phyloP scores from a whole-genome alignment of 2,797 vertebrate species.

The Ambastaia sidthimunki region DNA sequence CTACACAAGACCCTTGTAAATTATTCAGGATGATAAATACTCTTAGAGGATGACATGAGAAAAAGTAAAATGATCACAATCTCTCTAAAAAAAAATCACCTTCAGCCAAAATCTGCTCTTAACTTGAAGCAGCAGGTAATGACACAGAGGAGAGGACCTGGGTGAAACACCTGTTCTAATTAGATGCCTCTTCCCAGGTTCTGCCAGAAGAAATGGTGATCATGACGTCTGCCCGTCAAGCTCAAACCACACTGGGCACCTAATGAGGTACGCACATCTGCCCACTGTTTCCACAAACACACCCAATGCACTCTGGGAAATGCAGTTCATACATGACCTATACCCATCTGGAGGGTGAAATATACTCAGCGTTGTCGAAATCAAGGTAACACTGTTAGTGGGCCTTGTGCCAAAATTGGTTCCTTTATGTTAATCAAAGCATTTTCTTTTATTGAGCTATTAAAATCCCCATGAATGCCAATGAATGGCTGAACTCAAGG shows the following conservation, averaged over 20 bases:
- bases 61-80: slow-evolving; percentile 19
- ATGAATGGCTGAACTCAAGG: neutral
- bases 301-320: slow-evolving; percentile 22
- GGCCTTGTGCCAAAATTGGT: neutral
- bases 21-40: slow-evolving; percentile 38
- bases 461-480: slow-evolving; percentile 16
- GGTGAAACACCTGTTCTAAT: slow-evolving; percentile 56
- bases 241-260: slow-evolving; percentile 26
- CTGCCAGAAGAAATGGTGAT: slow-evolving; percentile 1
- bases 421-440: slow-evolving; percentile 24
- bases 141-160: slow-evolving; percentile 42
- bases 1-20: slow-evolving; percentile 9
- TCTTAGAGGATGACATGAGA: slow-evolving; percentile 15
- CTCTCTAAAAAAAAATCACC: slow-evolving; percentile 37
- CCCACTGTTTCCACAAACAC: slow-evolving; percentile 29
- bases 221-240: slow-evolving; percentile 32
- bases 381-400: slow-evolving; percentile 31
- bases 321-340: slow-evolving; percentile 30
- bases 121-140: slow-evolving; percentile 43
- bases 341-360: neutral
- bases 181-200: slow-evolving; percentile 34
- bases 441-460: slow-evolving; percentile 36
- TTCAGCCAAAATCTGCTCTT: slow-evolving; percentile 41
- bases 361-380: neutral
- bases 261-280: slow-evolving; percentile 58